Evolutionary conservation across 2,888 invertebrate genomes (phyloP).

Genomic region (Venustoraphidia nigricollis): DNA sequence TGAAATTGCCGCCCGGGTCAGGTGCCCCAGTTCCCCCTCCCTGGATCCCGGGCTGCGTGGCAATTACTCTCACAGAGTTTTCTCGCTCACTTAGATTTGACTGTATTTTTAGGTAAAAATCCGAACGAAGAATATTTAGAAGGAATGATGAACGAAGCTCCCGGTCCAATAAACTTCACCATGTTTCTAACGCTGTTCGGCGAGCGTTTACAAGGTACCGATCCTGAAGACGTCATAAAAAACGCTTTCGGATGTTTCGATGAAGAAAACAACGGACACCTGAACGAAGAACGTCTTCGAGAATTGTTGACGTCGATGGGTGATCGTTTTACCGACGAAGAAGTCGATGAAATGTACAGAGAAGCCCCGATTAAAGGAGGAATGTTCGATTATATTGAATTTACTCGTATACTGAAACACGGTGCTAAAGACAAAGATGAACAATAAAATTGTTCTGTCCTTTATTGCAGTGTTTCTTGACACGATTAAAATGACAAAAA

Average conservation of each 20-base stretch:
- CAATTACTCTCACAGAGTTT: too few species aligned
- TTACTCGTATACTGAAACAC: conserved; percentile 95
- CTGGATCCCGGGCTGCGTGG: too few species aligned
- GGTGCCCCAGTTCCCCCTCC: too few species aligned
- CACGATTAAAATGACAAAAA: too few species aligned
- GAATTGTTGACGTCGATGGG: conserved; percentile 97
- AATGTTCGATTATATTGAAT: conserved; percentile 94
- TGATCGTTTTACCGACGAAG: conserved; percentile 90
- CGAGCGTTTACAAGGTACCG: conserved; percentile 94
- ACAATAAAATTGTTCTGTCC: conserved; percentile 35
- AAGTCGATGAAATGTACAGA: conserved; percentile 97
- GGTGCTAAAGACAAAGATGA: conserved; percentile 99
- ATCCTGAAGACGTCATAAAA: conserved; percentile 97
- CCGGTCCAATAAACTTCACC: conserved; percentile 97
- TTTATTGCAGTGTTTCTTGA: too few species aligned
- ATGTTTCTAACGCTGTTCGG: conserved; percentile 99
- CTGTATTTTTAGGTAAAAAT: conserved; percentile 68
- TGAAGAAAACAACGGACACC: conserved; percentile 84
- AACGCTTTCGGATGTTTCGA: conserved; percentile 99
- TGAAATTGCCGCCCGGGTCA: too few species aligned
- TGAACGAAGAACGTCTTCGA: conserved; percentile 85
- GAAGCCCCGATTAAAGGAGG: conserved; percentile 95
- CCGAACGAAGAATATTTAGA: conserved; percentile 93
- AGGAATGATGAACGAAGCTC: conserved; percentile 97
- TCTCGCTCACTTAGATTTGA: too few species aligned